Evolutionary conservation across 2,797 vertebrate species (phyloP).

Genomic region (Poeciliopsis infans): DNA sequence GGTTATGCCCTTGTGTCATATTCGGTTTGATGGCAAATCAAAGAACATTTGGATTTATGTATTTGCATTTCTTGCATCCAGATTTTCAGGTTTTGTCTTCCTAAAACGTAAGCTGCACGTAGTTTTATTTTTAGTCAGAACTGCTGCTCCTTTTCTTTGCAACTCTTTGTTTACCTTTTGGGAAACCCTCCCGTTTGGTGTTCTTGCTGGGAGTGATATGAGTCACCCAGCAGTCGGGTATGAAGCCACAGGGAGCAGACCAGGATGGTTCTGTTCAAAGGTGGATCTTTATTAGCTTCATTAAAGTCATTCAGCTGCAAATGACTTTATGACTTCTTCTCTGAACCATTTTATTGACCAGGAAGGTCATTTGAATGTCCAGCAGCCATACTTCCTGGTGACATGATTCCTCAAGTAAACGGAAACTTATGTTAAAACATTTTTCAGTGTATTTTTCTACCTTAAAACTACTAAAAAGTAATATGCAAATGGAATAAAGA

Average conservation of each 20-base stretch:
- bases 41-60: background rate
- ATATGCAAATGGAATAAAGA: background rate
- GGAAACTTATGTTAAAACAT: too few relatives aligned
- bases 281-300: background rate
- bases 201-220: background rate
- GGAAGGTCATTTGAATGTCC: background rate
- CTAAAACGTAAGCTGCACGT: background rate
- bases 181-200: background rate
- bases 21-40: background rate
- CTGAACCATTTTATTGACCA: background rate
- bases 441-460: background rate
- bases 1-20: background rate
- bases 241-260: background rate
- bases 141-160: background rate
- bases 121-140: background rate
- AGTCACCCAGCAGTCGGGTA: background rate
- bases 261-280: background rate
- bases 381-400: background rate
- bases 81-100: background rate
- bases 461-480: background rate
- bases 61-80: background rate
- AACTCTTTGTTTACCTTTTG: background rate
- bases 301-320: background rate
- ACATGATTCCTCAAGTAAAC: background rate
- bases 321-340: constrained; percentile 14